Conservation (phyloP, 2,888 invertebrate genomes). For the Malachius bipustulatus region DNA sequence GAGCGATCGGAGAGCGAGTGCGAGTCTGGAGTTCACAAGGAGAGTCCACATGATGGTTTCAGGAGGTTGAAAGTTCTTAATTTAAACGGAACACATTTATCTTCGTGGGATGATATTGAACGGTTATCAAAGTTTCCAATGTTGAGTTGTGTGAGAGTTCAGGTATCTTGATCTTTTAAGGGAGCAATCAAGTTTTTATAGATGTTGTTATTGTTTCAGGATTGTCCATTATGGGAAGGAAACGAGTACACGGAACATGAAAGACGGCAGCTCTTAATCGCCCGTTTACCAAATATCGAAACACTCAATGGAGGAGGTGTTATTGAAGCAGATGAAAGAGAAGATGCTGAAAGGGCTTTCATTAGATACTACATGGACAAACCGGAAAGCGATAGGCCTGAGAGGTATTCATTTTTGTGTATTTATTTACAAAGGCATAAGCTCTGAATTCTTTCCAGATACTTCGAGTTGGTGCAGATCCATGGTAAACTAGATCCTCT, state of each 20-base stretch:
- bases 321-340: slow-evolving; percentile 73
- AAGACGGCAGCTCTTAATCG: slow-evolving; percentile 74
- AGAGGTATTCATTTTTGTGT: too few relatives aligned
- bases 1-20: slow-evolving; percentile 45
- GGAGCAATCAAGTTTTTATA: slow-evolving; percentile 5
- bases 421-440: too few relatives aligned
- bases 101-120: slow-evolving; percentile 85
- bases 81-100: slow-evolving; percentile 70
- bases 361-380: slow-evolving; percentile 86
- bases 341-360: slow-evolving; percentile 87
- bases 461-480: slow-evolving; percentile 66
- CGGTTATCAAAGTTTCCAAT: slow-evolving; percentile 71
- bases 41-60: slow-evolving; percentile 51
- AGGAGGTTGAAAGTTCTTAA: slow-evolving; percentile 66
- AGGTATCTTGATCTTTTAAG: slow-evolving; percentile 48
- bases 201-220: slow-evolving; percentile 36
- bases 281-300: slow-evolving; percentile 72
- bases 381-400: slow-evolving; percentile 69
- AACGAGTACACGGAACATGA: slow-evolving; percentile 83
- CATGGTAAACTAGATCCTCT: slow-evolving; percentile 87
- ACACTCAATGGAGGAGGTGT: slow-evolving; percentile 82
- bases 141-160: slow-evolving; percentile 72
- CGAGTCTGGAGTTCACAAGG: slow-evolving; percentile 39
- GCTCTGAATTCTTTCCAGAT: slow-evolving; percentile 45
- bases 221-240: slow-evolving; percentile 62